Evolutionary conservation across 2,888 invertebrate species (phyloP).

Genomic region (Bombylius discolor): DNA sequence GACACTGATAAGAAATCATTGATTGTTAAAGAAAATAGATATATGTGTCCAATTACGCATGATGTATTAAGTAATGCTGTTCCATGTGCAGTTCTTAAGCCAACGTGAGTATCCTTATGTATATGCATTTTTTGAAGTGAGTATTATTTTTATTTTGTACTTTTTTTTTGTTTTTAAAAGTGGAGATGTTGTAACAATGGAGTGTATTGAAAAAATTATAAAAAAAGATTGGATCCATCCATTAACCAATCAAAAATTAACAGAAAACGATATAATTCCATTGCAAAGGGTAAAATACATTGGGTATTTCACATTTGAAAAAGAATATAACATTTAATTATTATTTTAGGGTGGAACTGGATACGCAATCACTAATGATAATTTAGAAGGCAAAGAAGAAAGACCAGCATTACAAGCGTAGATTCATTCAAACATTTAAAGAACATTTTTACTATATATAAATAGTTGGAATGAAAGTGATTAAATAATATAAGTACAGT

Average conservation of each 20-base stretch:
- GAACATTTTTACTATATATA: no score
- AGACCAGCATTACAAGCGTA: constrained; percentile 74
- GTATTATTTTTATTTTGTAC: not conserved
- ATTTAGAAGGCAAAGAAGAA: constrained; percentile 69
- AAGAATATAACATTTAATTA: constrained; percentile 1
- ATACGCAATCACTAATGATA: constrained; percentile 74
- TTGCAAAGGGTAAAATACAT: constrained; percentile 59
- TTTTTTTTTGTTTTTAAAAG: constrained; percentile 41
- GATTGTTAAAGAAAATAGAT: constrained; percentile 80
- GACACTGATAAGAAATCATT: constrained; percentile 75
- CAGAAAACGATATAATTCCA: constrained; percentile 82
- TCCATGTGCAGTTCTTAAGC: constrained; percentile 81
- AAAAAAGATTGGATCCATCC: constrained; percentile 96
- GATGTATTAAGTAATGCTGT: constrained; percentile 90
- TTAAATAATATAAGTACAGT: no score
- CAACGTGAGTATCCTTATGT: constrained; percentile 50
- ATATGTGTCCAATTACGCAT: constrained; percentile 95
- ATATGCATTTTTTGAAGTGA: not conserved
- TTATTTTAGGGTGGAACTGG: constrained; percentile 79
- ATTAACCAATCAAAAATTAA: constrained; percentile 67
- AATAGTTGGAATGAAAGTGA: no score
- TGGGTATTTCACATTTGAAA: not conserved
- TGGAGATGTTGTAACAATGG: constrained; percentile 89
- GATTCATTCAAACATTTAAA: constrained; percentile 12
- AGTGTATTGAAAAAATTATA: constrained; percentile 91